Percentiles rank a stretch among this genome's conserved stretches.
phyloP scores from a whole-genome alignment of 2,797 vertebrate genomes.

The Fistularia tabacaria region DNA sequence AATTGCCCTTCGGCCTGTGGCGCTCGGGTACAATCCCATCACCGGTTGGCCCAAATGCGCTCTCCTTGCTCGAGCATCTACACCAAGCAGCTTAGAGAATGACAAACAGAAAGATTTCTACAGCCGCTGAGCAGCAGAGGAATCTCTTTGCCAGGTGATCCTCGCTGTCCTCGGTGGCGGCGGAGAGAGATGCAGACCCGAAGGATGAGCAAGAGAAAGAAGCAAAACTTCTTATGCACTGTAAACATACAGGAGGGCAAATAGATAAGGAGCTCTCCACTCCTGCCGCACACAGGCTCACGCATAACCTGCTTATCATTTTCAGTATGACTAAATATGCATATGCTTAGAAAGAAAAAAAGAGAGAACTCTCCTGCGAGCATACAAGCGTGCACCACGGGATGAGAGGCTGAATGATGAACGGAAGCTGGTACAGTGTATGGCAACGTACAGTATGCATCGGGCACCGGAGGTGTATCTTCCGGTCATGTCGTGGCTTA shows the following conservation, averaged over 20 bases:
- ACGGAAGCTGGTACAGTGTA: too few species aligned
- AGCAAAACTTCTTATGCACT: slow-evolving; percentile 24
- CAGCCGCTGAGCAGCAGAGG: neutral
- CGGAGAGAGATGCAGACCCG: slow-evolving; percentile 34
- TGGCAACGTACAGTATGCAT: too few species aligned
- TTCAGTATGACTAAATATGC: slow-evolving; percentile 53
- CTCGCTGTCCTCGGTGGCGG: slow-evolving; percentile 33
- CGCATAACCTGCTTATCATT: slow-evolving; percentile 61
- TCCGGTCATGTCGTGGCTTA: neutral
- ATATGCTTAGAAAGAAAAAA: slow-evolving; percentile 45
- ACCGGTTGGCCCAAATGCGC: too few species aligned
- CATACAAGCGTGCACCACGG: slow-evolving; percentile 8
- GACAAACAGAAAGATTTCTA: too few species aligned
- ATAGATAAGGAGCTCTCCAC: slow-evolving; percentile 34
- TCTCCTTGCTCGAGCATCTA: too few species aligned
- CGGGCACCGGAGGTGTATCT: too few species aligned
- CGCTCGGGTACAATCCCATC: too few species aligned
- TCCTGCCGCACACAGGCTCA: slow-evolving; percentile 36
- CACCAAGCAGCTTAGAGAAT: too few species aligned
- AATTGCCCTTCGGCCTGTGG: neutral
- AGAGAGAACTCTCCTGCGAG: slow-evolving; percentile 16
- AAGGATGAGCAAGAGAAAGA: slow-evolving; percentile 46
- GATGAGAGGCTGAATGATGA: neutral
- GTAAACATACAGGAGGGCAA: slow-evolving; percentile 45
- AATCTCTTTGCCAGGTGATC: slow-evolving; percentile 23